Percentiles rank a stretch among this genome's conserved stretches.
Evolutionary conservation across 2,113 vertebrate genomes (phyloP).

Genomic region (Nyctibius bracteatus): DNA sequence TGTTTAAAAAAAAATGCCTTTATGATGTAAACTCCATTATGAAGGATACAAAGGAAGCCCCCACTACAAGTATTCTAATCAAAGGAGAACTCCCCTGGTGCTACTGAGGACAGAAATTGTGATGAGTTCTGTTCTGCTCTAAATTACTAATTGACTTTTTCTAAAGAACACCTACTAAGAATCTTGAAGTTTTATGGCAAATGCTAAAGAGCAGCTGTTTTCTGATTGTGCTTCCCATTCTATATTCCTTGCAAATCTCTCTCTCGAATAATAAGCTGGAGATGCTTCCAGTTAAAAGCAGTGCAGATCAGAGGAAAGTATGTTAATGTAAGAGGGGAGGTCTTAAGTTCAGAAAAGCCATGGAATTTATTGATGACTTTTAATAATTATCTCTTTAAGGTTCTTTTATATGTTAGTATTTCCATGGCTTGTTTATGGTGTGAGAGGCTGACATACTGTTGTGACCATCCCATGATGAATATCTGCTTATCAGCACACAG

Average conservation of each 20-base stretch:
- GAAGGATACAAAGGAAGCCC: slow-evolving; percentile 4
- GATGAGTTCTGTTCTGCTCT: slow-evolving; percentile 31
- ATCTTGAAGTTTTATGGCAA: slow-evolving; percentile 27
- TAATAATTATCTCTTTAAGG: not conserved
- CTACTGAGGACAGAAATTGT: not conserved
- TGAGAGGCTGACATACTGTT: not conserved
- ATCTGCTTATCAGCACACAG: not conserved
- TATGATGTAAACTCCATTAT: not conserved
- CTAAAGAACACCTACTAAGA: slow-evolving; percentile 41
- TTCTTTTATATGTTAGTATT: not conserved
- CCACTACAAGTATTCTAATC: not conserved
- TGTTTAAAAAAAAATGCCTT: not conserved
- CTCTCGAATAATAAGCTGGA: slow-evolving; percentile 4
- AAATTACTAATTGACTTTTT: slow-evolving; percentile 50
- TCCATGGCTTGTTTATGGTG: not conserved
- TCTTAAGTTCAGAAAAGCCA: not conserved
- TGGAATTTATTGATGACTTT: not conserved
- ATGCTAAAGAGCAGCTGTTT: slow-evolving; percentile 39
- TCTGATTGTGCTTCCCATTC: slow-evolving; percentile 10
- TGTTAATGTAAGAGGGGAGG: not conserved
- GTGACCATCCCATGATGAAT: not conserved
- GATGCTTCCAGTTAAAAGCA: slow-evolving; percentile 1
- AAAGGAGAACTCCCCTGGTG: slow-evolving; percentile 10
- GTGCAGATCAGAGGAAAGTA: not conserved
- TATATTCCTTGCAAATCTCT: not conserved